Percentiles rank a stretch among this genome's conserved stretches.
phyloP scores from a whole-genome alignment of 2,888 invertebrate species.

The Mechanitis mazaeus region DNA sequence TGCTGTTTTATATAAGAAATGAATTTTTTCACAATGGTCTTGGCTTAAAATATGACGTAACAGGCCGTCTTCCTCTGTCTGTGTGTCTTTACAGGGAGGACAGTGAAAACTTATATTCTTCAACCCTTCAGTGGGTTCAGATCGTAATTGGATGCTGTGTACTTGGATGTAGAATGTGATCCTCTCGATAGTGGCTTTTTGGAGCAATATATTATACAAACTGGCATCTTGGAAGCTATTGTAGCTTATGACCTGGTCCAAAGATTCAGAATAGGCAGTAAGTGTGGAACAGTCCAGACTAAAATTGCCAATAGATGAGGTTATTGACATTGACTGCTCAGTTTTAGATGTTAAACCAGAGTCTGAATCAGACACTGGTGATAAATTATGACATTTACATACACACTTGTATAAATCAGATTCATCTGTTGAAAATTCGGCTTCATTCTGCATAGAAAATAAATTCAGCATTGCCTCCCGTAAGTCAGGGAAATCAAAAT shows the following conservation, averaged over 20 bases:
- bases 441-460: constrained; percentile 40
- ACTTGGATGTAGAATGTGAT: constrained; percentile 68
- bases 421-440: constrained; percentile 30
- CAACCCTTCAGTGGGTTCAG: constrained; percentile 35
- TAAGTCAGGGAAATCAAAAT: constrained; percentile 62
- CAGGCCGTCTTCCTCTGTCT: constrained; percentile 53
- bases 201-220: constrained; percentile 48
- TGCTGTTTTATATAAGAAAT: constrained; percentile 66
- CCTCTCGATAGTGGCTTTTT: constrained; percentile 62
- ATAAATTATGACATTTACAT: constrained; percentile 50
- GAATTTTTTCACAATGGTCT: constrained; percentile 61
- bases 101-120: constrained; percentile 53
- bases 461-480: constrained; percentile 58
- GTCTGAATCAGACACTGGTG: constrained; percentile 41
- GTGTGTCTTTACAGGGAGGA: constrained; percentile 49
- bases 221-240: constrained; percentile 62
- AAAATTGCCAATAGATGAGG: constrained; percentile 68
- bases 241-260: constrained; percentile 62
- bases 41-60: constrained; percentile 58
- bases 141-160: constrained; percentile 59
- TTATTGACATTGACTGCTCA: constrained; percentile 47
- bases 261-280: constrained; percentile 63
- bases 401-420: constrained; percentile 35
- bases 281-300: constrained; percentile 57
- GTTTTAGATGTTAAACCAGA: constrained; percentile 49